Evolutionary conservation across 2,888 invertebrate genomes (phyloP), one percentile per base, ranked within the genome.

Genomic region (Caenorhabditis parvicauda): DNA sequence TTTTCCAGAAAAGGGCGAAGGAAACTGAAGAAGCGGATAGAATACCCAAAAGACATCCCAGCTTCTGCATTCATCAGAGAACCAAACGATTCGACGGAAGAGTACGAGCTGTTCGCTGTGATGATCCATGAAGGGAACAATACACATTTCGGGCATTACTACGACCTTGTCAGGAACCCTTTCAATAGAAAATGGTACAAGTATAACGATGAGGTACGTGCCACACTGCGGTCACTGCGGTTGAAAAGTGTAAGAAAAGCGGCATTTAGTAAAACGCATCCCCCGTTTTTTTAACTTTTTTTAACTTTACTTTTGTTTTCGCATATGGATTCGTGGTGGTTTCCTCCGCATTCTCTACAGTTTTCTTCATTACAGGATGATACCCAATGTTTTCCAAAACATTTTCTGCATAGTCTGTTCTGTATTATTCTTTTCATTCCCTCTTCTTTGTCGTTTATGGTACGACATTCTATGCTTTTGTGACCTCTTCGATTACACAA

Each of bases 121-220:
- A 82, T 88, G 42, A 86, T 87, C 62, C 88, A 88, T 72, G 86
- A 86, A 71, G 88, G 88, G 2, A 84, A 84, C 17, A 86, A 86
- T 56, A 87, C 88, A 5, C 85, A 87, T 75, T 87, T 87, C 47
- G 88, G 88, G 1, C 88, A 88, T 79, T 88, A 88, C 76, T 87
- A 77, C 83, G 86, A 86, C 47, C 83, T 86, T 67, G 85, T 87
- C 46, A 82, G 82, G 64, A 84, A 86, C 58, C 81, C 82, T 17
- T 77, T 82, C 12, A 83, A 83, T 19, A 84, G 84, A 19, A 83
- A 84, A 44, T 88, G 88, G 88, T 87, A 85, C 77, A 86, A 86
- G 71, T 88, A 87, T 75, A 88, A 88, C 74, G 88, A 88, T 72
- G 85, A 85, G 62, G 74, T 70, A 21, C 39, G 59, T 37, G 24